Base-by-base conservation (phyloP, 2,888 invertebrate species). In the Eupithecia insigniata region DNA sequence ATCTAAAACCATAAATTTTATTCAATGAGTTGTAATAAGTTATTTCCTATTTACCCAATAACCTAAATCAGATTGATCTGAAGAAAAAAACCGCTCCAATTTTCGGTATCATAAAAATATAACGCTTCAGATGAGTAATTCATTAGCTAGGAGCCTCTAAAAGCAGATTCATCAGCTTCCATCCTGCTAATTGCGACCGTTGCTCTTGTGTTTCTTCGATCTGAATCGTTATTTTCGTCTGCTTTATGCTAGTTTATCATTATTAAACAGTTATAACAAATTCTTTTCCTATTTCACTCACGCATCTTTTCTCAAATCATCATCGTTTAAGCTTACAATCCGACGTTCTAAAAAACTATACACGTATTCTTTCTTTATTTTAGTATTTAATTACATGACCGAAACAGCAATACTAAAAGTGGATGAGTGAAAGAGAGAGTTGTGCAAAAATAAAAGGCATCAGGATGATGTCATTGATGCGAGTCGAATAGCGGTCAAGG, bases 401-500 rank as follows among this genome's bases (percentile, higher is more conserved):
- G 74, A 74, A 67, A 74, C 46, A 67, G 71, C 39, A 36, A 71
- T 71, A 74, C 32, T 10, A 58, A 69, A 69, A 71, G 71, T 69
- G 69, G 34, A 64, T 62, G 74, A 71, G 71, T 64, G 39, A 74
- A 71, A 67, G 71, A 71, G 74, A 74, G 74, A 74, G 71, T 74
- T 66, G 69, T 69, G 71, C 71, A 71, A 74, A 73, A 74, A 74
- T 69, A 71, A 74, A 74, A 74, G 71, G 74, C 74, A 64, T 64
- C 67, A 66, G 81, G 84, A 86, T 93, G 93, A 93, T 93, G 92
- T 93, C 92, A 93, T 91, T 34, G 30, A 60, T 22, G 84, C 79
- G 89, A 80, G 71, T 69, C 89, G 87, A 83, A 92, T 92, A 90
- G 91, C 90, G 93, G 93, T 92, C 93, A 92, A 92, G 92, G 89